phyloP scores from a whole-genome alignment of 2,888 invertebrate species.

The Spodoptera exigua region DNA sequence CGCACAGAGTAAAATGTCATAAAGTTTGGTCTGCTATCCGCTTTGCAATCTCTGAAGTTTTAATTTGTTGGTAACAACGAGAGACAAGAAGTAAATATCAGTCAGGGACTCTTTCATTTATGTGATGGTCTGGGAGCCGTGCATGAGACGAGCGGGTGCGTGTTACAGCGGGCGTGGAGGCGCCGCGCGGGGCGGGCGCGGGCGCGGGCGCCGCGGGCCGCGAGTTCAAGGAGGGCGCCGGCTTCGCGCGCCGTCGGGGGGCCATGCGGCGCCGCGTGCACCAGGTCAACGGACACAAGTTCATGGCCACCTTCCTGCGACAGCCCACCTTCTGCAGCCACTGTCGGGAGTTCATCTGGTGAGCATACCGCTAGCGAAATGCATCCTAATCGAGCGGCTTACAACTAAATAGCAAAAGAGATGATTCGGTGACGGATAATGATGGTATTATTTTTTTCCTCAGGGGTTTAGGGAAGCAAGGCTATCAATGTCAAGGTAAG shows the following conservation, averaged over 20 bases:
- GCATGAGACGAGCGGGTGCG: conserved; percentile 3
- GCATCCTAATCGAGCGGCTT: too few species aligned
- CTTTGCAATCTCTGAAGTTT: too few species aligned
- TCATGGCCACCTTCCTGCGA: conserved; percentile 99
- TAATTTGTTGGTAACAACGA: too few species aligned
- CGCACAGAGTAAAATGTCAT: too few species aligned
- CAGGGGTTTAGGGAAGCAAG: conserved; percentile 99
- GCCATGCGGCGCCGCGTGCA: conserved; percentile 99
- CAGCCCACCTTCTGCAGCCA: conserved; percentile 99
- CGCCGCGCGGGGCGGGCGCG: conserved; percentile 34
- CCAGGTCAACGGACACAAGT: conserved; percentile 99
- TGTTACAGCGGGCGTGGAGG: conserved; percentile 58
- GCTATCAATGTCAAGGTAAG: conserved; percentile 99
- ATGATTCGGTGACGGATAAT: too few species aligned
- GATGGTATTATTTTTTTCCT: conserved; percentile 70
- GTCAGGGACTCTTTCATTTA: too few species aligned
- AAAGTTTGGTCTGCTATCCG: too few species aligned
- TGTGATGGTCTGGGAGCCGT: background rate
- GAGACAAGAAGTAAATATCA: too few species aligned
- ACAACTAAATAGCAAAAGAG: too few species aligned
- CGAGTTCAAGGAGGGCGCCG: conserved; percentile 98
- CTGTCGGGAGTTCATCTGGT: conserved; percentile 99
- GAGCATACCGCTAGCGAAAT: background rate
- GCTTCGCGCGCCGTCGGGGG: conserved; percentile 98
- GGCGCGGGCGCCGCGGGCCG: conserved; percentile 77